phyloP scores from a whole-genome alignment of 2,113 vertebrate species.

The Laticauda colubrina region DNA sequence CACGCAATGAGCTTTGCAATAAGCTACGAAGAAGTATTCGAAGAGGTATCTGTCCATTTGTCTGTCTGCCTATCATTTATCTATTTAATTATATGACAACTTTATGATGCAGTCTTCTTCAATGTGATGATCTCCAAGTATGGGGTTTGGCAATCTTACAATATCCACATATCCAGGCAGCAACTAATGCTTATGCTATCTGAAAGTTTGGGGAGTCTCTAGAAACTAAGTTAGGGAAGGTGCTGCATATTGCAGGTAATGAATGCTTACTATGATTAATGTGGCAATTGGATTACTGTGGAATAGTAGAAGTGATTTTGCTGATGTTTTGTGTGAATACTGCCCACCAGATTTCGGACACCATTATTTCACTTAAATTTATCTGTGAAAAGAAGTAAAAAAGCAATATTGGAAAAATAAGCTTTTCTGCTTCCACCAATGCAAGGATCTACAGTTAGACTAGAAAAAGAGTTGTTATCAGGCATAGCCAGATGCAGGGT shows the following conservation, averaged over 20 bases:
- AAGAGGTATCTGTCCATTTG: conserved; percentile 74
- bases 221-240: background rate
- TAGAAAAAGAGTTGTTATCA: background rate
- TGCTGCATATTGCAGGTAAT: background rate
- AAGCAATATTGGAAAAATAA: background rate
- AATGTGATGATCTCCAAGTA: background rate
- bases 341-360: background rate
- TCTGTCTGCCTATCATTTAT: background rate
- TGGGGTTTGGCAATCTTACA: background rate
- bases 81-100: background rate
- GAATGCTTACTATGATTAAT: background rate
- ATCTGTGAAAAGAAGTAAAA: background rate
- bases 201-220: background rate
- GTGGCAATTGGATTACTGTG: background rate
- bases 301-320: background rate
- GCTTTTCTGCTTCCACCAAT: background rate
- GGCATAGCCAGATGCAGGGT: background rate
- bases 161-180: background rate
- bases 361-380: background rate
- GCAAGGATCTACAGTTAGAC: background rate
- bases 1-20: conserved; percentile 82
- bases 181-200: background rate
- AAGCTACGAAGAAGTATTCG: conserved; percentile 88
- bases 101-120: background rate
- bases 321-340: background rate